Percentiles rank a stretch among this genome's conserved stretches.
Conservation (phyloP, 2,797 vertebrate genomes). For the Okamejei kenojei region DNA sequence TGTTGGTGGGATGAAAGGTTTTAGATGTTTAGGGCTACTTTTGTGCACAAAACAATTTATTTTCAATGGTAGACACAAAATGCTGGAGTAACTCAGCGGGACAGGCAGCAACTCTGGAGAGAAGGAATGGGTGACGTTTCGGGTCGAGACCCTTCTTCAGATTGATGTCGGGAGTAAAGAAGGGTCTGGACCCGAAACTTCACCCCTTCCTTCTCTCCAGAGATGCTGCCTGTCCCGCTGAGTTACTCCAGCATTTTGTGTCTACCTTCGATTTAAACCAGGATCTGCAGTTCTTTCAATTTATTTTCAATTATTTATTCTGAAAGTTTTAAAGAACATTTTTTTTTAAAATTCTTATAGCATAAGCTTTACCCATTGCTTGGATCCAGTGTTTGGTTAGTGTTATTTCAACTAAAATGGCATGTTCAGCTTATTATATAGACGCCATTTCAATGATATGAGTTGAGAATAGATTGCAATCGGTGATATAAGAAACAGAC, state of each 20-base stretch:
- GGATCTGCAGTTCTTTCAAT: no score
- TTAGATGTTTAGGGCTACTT: neutral
- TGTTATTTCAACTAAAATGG: neutral
- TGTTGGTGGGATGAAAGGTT: no score
- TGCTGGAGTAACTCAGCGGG: no score
- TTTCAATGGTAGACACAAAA: neutral
- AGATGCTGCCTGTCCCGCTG: no score
- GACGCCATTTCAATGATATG: neutral
- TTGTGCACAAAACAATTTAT: neutral
- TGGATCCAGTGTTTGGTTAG: neutral
- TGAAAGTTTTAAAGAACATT: neutral
- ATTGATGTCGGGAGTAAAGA: no score
- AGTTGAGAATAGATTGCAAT: neutral
- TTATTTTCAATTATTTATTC: neutral
- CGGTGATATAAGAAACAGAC: neutral
- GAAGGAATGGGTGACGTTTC: no score
- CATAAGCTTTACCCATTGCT: neutral
- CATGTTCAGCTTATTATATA: neutral
- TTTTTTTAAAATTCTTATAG: neutral
- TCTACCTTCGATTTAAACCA: no score
- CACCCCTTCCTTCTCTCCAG: no score
- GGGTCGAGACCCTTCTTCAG: no score
- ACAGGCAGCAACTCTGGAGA: no score
- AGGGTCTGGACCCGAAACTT: no score
- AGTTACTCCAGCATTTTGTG: no score